A percentile compares a stretch with the other conserved stretches of the same genome.
Conservation (phyloP, 2,797 vertebrate genomes). For the Oreochromis grahami region DNA sequence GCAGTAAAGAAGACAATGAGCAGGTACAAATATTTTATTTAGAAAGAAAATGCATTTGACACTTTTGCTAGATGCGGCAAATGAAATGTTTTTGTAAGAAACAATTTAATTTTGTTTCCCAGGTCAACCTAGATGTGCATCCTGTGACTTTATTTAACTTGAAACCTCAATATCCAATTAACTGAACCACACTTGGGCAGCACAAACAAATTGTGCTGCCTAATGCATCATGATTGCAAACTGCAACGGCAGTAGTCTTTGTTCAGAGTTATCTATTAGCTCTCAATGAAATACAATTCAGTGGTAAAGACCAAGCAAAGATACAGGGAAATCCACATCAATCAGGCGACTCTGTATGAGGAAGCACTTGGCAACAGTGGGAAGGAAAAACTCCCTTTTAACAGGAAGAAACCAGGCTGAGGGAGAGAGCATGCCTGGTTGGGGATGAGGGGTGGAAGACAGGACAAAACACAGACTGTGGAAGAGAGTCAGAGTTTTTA, state of each 20-base stretch:
- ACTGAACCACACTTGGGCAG: neutral
- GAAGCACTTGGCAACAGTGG: neutral
- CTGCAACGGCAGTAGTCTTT: neutral
- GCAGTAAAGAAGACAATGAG: neutral
- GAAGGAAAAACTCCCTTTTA: neutral
- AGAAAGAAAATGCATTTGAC: neutral
- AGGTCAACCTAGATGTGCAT: neutral
- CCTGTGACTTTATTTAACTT: neutral
- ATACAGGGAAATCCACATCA: neutral
- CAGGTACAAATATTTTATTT: neutral
- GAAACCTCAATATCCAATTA: neutral
- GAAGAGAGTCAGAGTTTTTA: neutral
- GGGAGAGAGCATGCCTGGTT: neutral
- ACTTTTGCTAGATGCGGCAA: fast-evolving
- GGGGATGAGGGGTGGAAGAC: neutral
- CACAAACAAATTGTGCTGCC: neutral
- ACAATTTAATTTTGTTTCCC: neutral
- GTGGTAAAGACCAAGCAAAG: neutral
- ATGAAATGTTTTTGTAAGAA: neutral
- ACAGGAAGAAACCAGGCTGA: neutral
- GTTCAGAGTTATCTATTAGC: neutral
- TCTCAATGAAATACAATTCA: neutral
- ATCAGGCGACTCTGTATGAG: neutral
- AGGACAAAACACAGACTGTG: neutral
- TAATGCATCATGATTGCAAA: neutral